A percentile compares a stretch with the other conserved stretches of the same genome.
phyloP scores from a whole-genome alignment of 2,113 vertebrate species.

The Callopanchax toddi region DNA sequence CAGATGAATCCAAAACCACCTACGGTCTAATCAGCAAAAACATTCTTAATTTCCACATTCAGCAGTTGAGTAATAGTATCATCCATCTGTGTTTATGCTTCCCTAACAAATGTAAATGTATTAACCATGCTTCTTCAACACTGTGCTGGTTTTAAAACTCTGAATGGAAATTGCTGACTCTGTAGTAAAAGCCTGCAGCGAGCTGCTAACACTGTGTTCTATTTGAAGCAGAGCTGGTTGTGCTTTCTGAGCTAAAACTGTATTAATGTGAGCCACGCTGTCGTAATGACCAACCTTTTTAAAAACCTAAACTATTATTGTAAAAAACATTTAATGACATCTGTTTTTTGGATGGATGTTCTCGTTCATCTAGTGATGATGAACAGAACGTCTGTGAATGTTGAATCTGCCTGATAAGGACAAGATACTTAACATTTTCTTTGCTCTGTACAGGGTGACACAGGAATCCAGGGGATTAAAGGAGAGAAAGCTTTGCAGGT shows the following conservation, averaged over 20 bases:
- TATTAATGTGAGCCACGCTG: no score
- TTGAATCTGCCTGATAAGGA: no score
- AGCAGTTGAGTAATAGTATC: not conserved
- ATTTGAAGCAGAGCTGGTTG: no score
- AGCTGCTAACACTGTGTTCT: not conserved
- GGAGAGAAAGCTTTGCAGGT: conserved; percentile 73
- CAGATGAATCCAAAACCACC: not conserved
- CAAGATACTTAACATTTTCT: not conserved
- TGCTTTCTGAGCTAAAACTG: no score
- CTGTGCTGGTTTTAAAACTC: not conserved
- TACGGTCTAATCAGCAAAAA: not conserved
- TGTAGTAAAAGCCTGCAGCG: not conserved
- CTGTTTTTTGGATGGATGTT: no score
- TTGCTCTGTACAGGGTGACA: conserved; percentile 70
- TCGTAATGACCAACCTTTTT: no score
- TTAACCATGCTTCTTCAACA: not conserved
- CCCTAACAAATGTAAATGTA: not conserved
- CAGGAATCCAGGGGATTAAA: conserved; percentile 71
- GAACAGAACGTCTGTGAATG: no score
- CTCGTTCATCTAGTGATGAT: no score
- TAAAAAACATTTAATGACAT: no score
- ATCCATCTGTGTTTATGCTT: not conserved
- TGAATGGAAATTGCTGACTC: not conserved
- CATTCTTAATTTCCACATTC: not conserved
- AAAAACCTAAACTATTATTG: no score